These are phyloP conservation scores for Vulpes lagopus DNA, from an alignment of 2,113 vertebrate genomes.

Conservation along the genomic window DNA sequence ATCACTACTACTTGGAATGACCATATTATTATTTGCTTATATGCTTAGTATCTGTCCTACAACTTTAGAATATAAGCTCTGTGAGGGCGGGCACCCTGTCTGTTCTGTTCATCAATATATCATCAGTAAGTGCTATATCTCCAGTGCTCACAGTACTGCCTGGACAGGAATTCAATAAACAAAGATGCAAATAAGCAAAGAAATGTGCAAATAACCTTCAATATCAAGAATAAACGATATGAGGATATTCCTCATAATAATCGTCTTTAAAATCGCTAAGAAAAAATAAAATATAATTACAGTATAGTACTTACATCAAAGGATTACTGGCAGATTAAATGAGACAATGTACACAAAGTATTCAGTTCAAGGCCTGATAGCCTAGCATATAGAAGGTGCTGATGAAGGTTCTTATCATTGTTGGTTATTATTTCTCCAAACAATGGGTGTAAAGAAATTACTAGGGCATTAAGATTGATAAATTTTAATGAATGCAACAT, in stretches of 20 bases:
- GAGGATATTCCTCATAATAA: background rate
- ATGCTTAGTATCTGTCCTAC: background rate
- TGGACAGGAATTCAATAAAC: background rate
- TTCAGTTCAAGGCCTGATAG: background rate
- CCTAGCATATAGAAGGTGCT: background rate
- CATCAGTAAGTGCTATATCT: background rate
- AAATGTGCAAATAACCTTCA: background rate
- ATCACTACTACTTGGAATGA: background rate
- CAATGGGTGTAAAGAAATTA: background rate
- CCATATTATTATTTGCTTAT: background rate
- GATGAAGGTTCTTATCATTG: background rate
- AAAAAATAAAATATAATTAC: background rate
- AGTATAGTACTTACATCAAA: background rate
- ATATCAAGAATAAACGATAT: background rate
- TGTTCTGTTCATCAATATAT: background rate
- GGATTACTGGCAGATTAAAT: background rate
- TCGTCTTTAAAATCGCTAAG: background rate
- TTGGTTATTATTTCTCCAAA: background rate
- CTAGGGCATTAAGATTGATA: background rate
- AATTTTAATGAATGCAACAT: background rate
- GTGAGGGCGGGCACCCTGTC: background rate
- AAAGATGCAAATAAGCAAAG: background rate
- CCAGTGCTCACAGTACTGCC: background rate
- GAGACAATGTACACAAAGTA: background rate
- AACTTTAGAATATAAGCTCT: background rate